These are phyloP conservation scores for Coecobrya sp. DNA, from an alignment of 2,888 invertebrate genomes.

Conservation along the genomic window DNA sequence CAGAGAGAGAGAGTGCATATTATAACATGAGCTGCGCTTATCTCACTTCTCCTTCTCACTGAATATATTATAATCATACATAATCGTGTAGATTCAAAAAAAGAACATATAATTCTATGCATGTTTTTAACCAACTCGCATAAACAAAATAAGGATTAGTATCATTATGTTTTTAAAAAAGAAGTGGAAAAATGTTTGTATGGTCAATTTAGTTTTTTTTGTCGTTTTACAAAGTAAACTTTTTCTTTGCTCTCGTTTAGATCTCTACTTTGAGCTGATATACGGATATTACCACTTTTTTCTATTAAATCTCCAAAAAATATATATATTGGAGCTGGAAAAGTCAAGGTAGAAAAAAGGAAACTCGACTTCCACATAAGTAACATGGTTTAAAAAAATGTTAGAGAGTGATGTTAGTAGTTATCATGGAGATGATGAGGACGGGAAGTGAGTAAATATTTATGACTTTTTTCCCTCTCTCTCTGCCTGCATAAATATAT, in stretches of 20 bases:
- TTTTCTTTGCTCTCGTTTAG: not conserved
- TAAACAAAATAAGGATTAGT: not conserved
- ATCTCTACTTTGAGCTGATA: too few species aligned
- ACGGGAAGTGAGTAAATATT: conserved; percentile 55
- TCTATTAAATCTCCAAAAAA: not conserved
- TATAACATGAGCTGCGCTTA: conserved; percentile 15
- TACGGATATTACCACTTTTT: not conserved
- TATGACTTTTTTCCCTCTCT: conserved; percentile 21
- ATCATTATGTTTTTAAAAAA: conserved; percentile 2
- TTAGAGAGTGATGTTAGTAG: not conserved
- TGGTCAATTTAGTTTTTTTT: not conserved
- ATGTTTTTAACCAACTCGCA: not conserved
- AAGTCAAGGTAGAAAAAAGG: conserved; percentile 10
- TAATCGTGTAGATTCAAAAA: not conserved
- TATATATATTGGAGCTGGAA: conserved; percentile 20
- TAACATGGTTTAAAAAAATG: not conserved
- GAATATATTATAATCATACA: not conserved
- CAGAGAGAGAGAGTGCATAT: too few species aligned
- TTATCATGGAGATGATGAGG: conserved; percentile 19
- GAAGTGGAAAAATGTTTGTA: not conserved
- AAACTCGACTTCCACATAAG: not conserved
- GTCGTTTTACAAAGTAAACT: not conserved
- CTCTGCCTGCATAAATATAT: not conserved
- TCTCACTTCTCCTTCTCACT: conserved; percentile 1
- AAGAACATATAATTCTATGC: not conserved